These are phyloP conservation scores for Thera obeliscata DNA, from an alignment of 2,888 invertebrate genomes.

Conservation along the genomic window DNA sequence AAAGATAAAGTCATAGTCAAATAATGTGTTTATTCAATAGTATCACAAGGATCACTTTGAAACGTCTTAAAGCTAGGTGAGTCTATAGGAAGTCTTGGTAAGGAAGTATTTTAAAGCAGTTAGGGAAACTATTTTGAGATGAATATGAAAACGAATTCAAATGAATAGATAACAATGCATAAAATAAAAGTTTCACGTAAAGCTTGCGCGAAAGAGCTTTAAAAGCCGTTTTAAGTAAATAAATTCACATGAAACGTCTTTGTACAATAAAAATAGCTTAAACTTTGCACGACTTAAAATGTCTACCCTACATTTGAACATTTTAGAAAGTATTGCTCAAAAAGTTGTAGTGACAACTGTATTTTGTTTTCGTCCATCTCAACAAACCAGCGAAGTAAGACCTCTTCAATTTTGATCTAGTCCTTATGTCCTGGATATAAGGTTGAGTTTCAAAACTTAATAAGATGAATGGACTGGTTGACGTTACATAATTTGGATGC, in stretches of 20 bases:
- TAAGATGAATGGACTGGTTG: constrained; percentile 20
- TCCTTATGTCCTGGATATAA: constrained; percentile 20
- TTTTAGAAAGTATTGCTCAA: constrained; percentile 33
- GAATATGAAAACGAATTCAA: too few species aligned
- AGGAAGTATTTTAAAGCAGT: too few species aligned
- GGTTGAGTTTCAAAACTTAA: constrained; percentile 16
- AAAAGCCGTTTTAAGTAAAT: not conserved
- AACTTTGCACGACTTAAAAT: constrained; percentile 10
- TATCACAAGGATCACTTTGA: too few species aligned
- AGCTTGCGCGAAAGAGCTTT: too few species aligned
- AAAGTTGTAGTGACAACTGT: constrained; percentile 34
- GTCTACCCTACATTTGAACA: constrained; percentile 23
- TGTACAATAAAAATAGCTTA: not conserved
- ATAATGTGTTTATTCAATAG: too few species aligned
- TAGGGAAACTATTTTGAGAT: too few species aligned
- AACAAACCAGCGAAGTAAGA: constrained; percentile 25
- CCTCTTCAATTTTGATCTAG: constrained; percentile 6
- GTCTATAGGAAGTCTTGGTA: too few species aligned
- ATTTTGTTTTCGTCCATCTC: constrained; percentile 36
- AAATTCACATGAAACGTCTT: not conserved
- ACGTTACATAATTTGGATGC: constrained; percentile 36
- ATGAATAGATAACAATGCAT: too few species aligned
- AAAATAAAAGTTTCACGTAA: too few species aligned
- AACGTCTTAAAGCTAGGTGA: too few species aligned
- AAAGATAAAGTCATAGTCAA: too few species aligned